Percentiles rank a stretch among this genome's conserved stretches.
phyloP scores from a whole-genome alignment of 2,888 invertebrate genomes.

The Chloroclystis v-ata region DNA sequence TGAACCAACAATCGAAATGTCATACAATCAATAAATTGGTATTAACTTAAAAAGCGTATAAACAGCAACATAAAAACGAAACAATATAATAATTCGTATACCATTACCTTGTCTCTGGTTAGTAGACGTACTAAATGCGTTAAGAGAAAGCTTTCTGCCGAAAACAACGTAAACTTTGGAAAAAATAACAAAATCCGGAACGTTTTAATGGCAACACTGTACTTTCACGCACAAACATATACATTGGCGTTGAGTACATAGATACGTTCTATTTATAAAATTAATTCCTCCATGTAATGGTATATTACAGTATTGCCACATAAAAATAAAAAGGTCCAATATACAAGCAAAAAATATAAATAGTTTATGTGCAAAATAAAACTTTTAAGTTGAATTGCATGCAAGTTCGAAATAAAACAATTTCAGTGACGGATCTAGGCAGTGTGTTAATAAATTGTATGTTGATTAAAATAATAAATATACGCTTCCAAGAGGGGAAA shows the following conservation, averaged over 20 bases:
- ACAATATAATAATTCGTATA: background rate
- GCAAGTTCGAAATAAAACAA: constrained; percentile 33
- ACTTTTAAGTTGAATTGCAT: constrained; percentile 33
- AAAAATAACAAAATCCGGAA: constrained; percentile 3
- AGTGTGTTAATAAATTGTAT: background rate
- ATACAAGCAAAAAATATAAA: constrained; percentile 51
- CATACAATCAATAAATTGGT: too few relatives aligned
- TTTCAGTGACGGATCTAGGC: background rate
- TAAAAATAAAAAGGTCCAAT: constrained; percentile 59
- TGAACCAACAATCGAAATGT: too few relatives aligned
- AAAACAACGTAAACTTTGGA: constrained; percentile 3
- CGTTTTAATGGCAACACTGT: constrained; percentile 10
- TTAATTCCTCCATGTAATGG: too few relatives aligned
- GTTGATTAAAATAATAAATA: too few relatives aligned
- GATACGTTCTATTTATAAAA: too few relatives aligned
- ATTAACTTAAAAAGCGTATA: background rate
- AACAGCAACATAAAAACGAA: constrained; percentile 9
- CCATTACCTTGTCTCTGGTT: constrained; percentile 3
- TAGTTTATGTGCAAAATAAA: constrained; percentile 38
- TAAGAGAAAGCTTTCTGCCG: constrained; percentile 4
- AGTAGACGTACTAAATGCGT: constrained; percentile 10
- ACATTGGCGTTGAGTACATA: too few relatives aligned
- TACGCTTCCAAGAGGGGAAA: too few relatives aligned
- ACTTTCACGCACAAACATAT: background rate
- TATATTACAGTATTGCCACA: constrained; percentile 16